A percentile compares a stretch with the other conserved stretches of the same genome.
Conservation (phyloP, 2,113 vertebrate genomes). For the Aptenodytes patagonicus region DNA sequence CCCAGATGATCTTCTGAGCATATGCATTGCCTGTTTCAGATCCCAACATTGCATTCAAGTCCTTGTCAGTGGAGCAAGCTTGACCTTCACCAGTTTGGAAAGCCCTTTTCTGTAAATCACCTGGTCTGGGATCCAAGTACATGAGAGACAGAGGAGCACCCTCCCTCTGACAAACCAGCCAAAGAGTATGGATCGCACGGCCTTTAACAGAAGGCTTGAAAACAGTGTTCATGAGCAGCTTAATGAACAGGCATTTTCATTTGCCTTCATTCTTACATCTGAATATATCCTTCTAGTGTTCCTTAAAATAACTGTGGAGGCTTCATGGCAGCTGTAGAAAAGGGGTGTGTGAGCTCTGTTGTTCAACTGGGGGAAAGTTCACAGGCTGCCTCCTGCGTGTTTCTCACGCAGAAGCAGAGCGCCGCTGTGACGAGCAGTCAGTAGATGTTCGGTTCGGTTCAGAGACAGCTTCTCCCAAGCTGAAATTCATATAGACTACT, state of each 20-base stretch:
- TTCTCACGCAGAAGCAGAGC: background rate
- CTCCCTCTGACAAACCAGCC: background rate
- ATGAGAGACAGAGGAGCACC: fast-evolving
- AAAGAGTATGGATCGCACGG: fast-evolving
- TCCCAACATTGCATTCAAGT: fast-evolving
- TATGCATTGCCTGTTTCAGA: background rate
- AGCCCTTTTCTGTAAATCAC: background rate
- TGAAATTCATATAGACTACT: fast-evolving
- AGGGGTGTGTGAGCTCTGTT: fast-evolving
- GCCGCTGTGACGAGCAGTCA: background rate
- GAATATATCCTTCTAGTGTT: fast-evolving
- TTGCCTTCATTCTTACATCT: background rate
- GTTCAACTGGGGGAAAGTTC: slow-evolving; percentile 35
- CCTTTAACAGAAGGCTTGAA: background rate
- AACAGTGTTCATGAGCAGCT: background rate
- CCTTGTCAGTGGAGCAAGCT: background rate
- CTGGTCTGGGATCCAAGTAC: background rate
- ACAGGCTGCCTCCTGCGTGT: background rate
- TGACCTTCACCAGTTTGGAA: background rate
- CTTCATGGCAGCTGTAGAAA: background rate
- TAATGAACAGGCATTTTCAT: background rate
- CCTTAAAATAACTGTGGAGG: background rate
- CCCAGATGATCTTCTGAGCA: background rate
- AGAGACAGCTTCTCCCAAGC: background rate
- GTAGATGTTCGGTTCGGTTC: background rate